Evolutionary conservation across 2,113 vertebrate genomes (phyloP).

Genomic region (Aleadryas rufinucha): DNA sequence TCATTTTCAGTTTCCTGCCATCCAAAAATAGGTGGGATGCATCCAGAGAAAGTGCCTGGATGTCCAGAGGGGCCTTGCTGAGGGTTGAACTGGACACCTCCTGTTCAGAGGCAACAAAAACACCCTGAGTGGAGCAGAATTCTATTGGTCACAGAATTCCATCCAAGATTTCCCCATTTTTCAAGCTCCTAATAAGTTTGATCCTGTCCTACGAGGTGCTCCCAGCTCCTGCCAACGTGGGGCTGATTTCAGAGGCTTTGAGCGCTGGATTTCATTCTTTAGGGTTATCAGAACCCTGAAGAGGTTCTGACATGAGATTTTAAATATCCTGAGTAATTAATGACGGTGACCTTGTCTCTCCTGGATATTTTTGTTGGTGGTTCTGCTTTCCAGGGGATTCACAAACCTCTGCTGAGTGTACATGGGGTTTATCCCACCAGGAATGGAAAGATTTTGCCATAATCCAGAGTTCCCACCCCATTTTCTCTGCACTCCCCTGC

Average conservation of each 20-base stretch:
- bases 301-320: not conserved
- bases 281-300: accelerated
- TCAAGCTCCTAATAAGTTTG: not conserved
- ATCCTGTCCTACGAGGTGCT: not conserved
- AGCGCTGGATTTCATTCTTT: not conserved
- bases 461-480: not conserved
- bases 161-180: not conserved
- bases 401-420: not conserved
- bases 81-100: not conserved
- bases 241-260: not conserved
- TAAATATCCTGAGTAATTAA: not conserved
- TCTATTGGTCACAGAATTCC: accelerated
- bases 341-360: accelerated
- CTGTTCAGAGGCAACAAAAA: not conserved
- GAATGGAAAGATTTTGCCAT: not conserved
- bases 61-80: no score
- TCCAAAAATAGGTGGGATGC: not conserved
- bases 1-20: not conserved
- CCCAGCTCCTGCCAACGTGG: not conserved
- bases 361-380: not conserved
- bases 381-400: not conserved
- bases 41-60: not conserved
- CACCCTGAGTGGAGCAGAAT: not conserved
- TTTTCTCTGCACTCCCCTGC: not conserved
- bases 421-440: not conserved